Base-by-base conservation (phyloP, 2,113 vertebrate species). In the Macquaria ambigua region DNA sequence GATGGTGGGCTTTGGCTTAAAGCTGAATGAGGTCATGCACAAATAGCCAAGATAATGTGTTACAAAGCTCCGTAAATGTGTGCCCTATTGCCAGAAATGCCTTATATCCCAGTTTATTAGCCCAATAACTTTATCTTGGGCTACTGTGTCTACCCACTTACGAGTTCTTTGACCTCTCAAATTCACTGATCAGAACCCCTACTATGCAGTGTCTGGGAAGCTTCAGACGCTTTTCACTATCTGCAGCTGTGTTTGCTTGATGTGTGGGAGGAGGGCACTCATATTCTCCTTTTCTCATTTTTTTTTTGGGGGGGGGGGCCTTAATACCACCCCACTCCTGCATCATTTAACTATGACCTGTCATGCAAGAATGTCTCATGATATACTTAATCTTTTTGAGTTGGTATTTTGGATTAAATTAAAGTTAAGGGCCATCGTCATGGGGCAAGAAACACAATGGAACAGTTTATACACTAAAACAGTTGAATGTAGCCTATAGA, bases 351-450 rank as follows among this genome's bases (percentile, higher is more conserved):
- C 74, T 82, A 82, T 77, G 59, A 67, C 72, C 74, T 87, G 81
- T 81, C 82, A 83, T 52, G 25, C 25, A 89, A 75, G 85, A 89
- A 85, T 90, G 39, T 61, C 34, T 85, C 72, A 23, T 81, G 70
- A 79, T 77, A 28, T 61, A 15, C 28, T 69, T 73, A 12, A 8
- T 62, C 10, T 48, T 37, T 66, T 15, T 81, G 14, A 68, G 23
- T 34, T 56, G 41, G 74, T 71, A 81, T 81, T 79, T 74, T 21
- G 23, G 18, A 25, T 53, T 8, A 61, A 77, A 66, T 63, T 66
- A 16, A 70, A 82, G 20, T 78, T 59, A 15, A 53, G 48, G 50
- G 16, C 20, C 37, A 6, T 46, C 23, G 1, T 58, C 58, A 66
- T 72, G 31, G 67, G 59, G 18, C 67, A 73, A n/a, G n/a, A 80